Conservation (phyloP, 2,888 invertebrate species). For the Cinara cedri region DNA sequence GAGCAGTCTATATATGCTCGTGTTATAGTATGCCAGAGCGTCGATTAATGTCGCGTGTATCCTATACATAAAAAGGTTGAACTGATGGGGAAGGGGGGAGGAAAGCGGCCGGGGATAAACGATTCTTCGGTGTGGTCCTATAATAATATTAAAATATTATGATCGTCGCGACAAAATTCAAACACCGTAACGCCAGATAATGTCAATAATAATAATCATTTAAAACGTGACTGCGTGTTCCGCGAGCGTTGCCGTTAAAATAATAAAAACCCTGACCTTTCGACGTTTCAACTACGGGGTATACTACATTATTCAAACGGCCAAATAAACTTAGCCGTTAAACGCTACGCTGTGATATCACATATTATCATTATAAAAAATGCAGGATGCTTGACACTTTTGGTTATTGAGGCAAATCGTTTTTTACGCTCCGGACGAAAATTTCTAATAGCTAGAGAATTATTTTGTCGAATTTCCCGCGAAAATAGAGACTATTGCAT, state of each 20-base stretch:
- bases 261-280: constrained; percentile 15
- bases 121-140: neutral
- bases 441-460: no score
- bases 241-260: neutral
- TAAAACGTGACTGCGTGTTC: neutral
- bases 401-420: neutral
- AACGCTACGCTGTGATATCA: neutral
- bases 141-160: neutral
- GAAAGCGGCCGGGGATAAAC: neutral
- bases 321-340: constrained; percentile 5
- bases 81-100: neutral
- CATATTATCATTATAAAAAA: no score
- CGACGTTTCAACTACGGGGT: no score
- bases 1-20: neutral
- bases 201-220: constrained; percentile 38
- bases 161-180: constrained; percentile 32
- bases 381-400: no score
- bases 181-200: constrained; percentile 45
- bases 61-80: neutral
- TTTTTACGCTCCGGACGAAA: neutral
- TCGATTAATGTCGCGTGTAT: constrained; percentile 27
- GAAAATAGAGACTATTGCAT: no score
- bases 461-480: no score
- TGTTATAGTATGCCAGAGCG: no score
- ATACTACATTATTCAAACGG: neutral